Base-by-base conservation (phyloP, 2,888 invertebrate genomes). In the Leptopilina syphax region DNA sequence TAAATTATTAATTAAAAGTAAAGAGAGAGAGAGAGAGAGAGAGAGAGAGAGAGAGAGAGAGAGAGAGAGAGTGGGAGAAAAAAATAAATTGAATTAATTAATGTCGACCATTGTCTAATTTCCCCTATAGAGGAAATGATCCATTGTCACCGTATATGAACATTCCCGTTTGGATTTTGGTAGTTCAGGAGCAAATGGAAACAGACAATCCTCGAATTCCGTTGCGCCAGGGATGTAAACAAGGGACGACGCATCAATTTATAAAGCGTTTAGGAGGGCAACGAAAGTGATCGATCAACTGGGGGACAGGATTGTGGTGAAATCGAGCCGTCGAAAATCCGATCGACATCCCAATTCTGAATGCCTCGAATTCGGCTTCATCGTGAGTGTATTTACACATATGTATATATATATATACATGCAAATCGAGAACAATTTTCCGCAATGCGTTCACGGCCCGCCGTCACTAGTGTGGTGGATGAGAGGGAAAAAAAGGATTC, bases 401-500 rank as follows among this genome's bases (percentile, higher is more conserved):
- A 18, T 57, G 63, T 57, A 76, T 34, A 50, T 50, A 0, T 10
- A 50, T 10, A 50, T 50, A 50, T 50, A 10, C 47, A 47, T 47
- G 47, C 7, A 47, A 50, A 65, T 41, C 50, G 34, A 68, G 50
- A 79, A 80, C 81, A 81, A 82, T 85, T 84, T 84, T 84, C 81
- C 81, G 80, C 76, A 78, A 79, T 80, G 82, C 81, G 81, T 79
- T 34, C 34, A 65, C 54, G 66, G 78, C 65, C 66, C 76, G 82
- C 81, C 79, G 81, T 34, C 34, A 34, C 34, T 34, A 34, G 34
- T 34, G 12, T 81, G 82, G 81, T 81, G 81, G 83, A 13, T 65
- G 41, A 34, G 67, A 80, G 34, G 3, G 78, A 79, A 60, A 60
- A 18, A 78, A 80, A 81, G 77, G 3, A 50, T 50, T 50, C 10